Base-by-base conservation (phyloP, 1,140 invertebrate genomes). In the Eciton burchellii region DNA sequence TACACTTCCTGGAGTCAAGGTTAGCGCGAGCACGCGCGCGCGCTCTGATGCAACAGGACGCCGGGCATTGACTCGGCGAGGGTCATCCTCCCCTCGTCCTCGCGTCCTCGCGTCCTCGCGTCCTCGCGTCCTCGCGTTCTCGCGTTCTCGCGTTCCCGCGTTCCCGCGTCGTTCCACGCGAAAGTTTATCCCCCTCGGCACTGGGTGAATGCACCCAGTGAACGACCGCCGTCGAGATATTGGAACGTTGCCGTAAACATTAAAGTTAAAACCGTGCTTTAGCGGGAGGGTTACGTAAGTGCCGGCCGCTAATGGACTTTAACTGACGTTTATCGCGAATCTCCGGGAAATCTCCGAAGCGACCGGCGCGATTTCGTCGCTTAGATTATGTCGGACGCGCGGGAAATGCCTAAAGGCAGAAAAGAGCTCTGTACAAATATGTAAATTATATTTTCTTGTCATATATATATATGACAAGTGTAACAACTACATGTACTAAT, bases 21-120 rank as follows among this genome's bases (percentile, higher is more conserved):
- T 89, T 93, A 83, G 81, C 72, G 45, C 47, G 12, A 60, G 43
- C 2, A n/a, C n/a, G 35, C 35, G 35, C 62, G 63, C 49, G 49
- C 63, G 57, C 88, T 89, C 89, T 92, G 91, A 92, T 93, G 92
- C 92, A 93, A 93, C 92, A 93, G 92, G 92, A 93, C 90, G 87
- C 87, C 89, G 92, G 91, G 85, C 91, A 88, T 92, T 92, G 91
- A 92, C 91, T 86, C 70, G 41, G 47, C 12, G 21, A 49, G 43
- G 54, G 68, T 73, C 79, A 74, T 59, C 79, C 57, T 81, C 57
- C 63, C 74, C 74, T 79, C 14, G 63, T 62, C 41, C 54, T 73
- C 52, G n/a, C n/a, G 71, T 77, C 49, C 74, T 79, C 63, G 63
- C 49, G 59, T 76, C 70, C 43, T 35, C 70, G 49, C 74, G 74